These are phyloP conservation scores for Lepus timidus DNA, from an alignment of 2,113 vertebrate genomes.

Conservation along the genomic window DNA sequence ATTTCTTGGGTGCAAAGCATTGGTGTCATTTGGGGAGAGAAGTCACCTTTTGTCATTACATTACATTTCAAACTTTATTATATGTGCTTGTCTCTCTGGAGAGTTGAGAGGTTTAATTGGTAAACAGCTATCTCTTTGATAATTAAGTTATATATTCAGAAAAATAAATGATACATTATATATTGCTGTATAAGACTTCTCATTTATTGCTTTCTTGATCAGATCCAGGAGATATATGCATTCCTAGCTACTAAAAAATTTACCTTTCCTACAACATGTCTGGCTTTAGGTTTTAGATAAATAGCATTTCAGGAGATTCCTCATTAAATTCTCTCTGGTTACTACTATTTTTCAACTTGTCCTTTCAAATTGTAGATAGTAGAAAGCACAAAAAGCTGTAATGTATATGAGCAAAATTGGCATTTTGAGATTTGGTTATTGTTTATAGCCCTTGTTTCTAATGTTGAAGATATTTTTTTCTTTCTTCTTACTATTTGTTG, in stretches of 20 bases:
- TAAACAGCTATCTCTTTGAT: constrained; percentile 40
- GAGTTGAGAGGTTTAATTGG: neutral
- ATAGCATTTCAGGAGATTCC: constrained; percentile 28
- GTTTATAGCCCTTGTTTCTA: no score
- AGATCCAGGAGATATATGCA: neutral
- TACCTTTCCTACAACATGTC: neutral
- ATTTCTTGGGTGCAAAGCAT: constrained; percentile 3
- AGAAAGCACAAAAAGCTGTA: neutral
- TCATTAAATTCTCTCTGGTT: constrained; percentile 47
- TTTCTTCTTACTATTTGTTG: no score
- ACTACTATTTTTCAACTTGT: constrained; percentile 29
- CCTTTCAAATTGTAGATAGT: constrained; percentile 39
- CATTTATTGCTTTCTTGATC: neutral
- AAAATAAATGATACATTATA: constrained; percentile 43
- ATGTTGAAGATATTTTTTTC: no score
- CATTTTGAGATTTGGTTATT: no score
- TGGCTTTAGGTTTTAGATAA: constrained; percentile 51
- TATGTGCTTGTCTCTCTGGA: neutral
- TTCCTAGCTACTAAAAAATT: constrained; percentile 38
- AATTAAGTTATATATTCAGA: neutral
- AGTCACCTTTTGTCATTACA: constrained; percentile 17
- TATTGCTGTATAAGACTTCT: constrained; percentile 11
- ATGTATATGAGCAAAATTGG: no score
- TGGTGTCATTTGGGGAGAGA: neutral
- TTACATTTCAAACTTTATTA: constrained; percentile 17